Evolutionary conservation across 2,888 invertebrate genomes (phyloP), one percentile per base, ranked within the genome.

Genomic region (Melanotus villosus): DNA sequence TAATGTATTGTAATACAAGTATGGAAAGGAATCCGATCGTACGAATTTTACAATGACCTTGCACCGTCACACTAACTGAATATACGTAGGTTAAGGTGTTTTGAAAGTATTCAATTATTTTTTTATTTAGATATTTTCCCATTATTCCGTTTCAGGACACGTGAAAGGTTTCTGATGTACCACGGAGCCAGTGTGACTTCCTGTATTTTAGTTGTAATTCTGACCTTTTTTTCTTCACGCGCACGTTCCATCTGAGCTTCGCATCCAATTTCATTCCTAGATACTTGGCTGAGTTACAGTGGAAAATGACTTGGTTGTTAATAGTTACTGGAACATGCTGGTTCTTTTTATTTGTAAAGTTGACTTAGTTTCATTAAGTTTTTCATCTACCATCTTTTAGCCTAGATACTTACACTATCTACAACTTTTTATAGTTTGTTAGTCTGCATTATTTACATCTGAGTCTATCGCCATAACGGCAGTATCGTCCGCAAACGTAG

Each of bases 311-410:
- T 43, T 43, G 43, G 43, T 43, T 43, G 19, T 43, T 43, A 16
- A 43, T 43, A 14, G 16, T 43, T 16, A 43, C 43, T 6, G 43
- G 5, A 10, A 43, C 16, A 10, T 43, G 16, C 34, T 50, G 57
- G 45, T 34, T 73, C 47, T 60, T 70, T 52, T 69, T 59, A 10
- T 45, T 67, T 21, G 75, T 69, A 38, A 74, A 73, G n/a, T 71
- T 75, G 72, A 75, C 65, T 75, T 74, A 1, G 23, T 32, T 57
- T 71, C 68, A 26, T 65, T 75, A 1, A 59, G 52, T n/a, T n/a
- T 58, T 68, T 72, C 4, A 73, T 73, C 12, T 64, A 18, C 73
- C 74, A 75, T 45, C 60, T 68, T 4, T 73, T 65, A 10, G 66
- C 36, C 72, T 70, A 73, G n/a, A 38, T 47, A 1, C 10, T 36